Base-by-base conservation (phyloP, 2,888 invertebrate genomes). In the Cheilosia grossa region DNA sequence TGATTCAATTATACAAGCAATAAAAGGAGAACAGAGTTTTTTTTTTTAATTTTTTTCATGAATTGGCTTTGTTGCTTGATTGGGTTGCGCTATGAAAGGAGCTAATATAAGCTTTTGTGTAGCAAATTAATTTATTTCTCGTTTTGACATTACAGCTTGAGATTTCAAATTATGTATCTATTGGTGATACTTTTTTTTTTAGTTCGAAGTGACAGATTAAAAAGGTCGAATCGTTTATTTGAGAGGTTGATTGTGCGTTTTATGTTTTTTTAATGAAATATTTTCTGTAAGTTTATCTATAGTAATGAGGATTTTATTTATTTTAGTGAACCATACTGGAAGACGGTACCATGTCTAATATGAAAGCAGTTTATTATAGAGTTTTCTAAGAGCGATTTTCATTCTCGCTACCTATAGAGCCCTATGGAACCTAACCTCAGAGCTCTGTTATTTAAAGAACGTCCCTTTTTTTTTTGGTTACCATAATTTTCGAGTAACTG, bases 41-140 rank as follows among this genome's bases (percentile, higher is more conserved):
- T 13, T 37, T 37, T 3, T 37, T 37, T 10, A 33, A 33, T 9
- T 33, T 33, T 37, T 54, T 37, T 54, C 27, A 27, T 15, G 51
- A 61, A 37, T 40, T 42, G 19, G 2, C 6, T 51, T 51, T 42
- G 61, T 72, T 42, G 49, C 49, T 40, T 40, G 74, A 58, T 40
- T 64, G 64, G 56, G 64, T 64, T 37, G 54, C 47, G 54, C 47
- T 66, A 30, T 42, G 44, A 64, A 75, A 47, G 40, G 42, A 33
- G 37, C 17, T 47, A 10, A 2, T 64, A 37, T 44, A 47, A 74
- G 42, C 44, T 47, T 63, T 27, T 53, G 33, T 44, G 44, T 37
- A 33, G 56, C 24, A 47, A 74, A 58, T 75, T 74, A 74, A 74
- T 74, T 49, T 58, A 74, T 66, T 74, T 15, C 4, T 49, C 47